These are phyloP conservation scores for Notodonta ziczac DNA, from an alignment of 2,888 invertebrate genomes.

Conservation along the genomic window DNA sequence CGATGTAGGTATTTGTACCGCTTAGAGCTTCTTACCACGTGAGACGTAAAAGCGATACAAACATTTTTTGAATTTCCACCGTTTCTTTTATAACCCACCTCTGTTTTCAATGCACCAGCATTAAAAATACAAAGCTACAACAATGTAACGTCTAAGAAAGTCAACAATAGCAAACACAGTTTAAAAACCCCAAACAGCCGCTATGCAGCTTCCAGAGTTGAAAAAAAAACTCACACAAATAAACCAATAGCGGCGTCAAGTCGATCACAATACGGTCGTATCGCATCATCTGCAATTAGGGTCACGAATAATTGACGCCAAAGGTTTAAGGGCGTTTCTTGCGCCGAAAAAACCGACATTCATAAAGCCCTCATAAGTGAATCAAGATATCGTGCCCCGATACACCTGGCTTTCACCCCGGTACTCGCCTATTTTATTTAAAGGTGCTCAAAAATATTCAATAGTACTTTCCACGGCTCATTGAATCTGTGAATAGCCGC, in stretches of 20 bases:
- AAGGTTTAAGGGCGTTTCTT: slow-evolving; percentile 75
- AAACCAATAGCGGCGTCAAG: slow-evolving; percentile 76
- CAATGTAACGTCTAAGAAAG: slow-evolving; percentile 50
- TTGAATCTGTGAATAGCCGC: slow-evolving; percentile 61
- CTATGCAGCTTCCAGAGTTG: slow-evolving; percentile 41
- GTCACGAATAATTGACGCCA: slow-evolving; percentile 81
- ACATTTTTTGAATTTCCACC: slow-evolving; percentile 3
- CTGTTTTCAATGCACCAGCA: slow-evolving; percentile 39
- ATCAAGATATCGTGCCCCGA: slow-evolving; percentile 79
- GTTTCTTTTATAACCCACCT: slow-evolving; percentile 38
- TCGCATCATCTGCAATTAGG: slow-evolving; percentile 83
- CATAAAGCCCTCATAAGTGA: slow-evolving; percentile 78
- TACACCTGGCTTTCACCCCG: slow-evolving; percentile 80
- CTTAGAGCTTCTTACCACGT: slow-evolving; percentile 3
- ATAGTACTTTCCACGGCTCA: slow-evolving; percentile 72
- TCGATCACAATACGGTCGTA: slow-evolving; percentile 68
- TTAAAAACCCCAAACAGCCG: slow-evolving; percentile 61
- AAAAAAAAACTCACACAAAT: slow-evolving; percentile 59
- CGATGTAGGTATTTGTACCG: slow-evolving; percentile 4
- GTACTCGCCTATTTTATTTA: slow-evolving; percentile 52
- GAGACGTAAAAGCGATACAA: slow-evolving; percentile 7
- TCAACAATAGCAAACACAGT: slow-evolving; percentile 61
- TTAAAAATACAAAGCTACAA: slow-evolving; percentile 32
- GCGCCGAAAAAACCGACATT: slow-evolving; percentile 67
- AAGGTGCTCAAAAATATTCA: slow-evolving; percentile 68